Conservation (phyloP, 2,113 vertebrate species). For the Hemibagrus wyckioides region DNA sequence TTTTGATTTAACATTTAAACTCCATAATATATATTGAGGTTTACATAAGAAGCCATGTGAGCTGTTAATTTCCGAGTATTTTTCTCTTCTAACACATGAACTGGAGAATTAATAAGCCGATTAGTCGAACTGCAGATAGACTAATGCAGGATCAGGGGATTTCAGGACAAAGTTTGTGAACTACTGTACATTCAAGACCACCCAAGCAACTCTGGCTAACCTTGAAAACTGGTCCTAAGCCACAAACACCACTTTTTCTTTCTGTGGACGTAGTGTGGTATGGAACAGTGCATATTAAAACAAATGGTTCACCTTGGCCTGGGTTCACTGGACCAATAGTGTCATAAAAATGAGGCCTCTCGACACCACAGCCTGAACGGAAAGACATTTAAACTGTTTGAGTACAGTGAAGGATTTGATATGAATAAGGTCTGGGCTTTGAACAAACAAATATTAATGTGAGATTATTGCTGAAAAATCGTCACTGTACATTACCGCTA, state of each 20-base stretch:
- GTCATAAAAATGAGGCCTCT: not conserved
- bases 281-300: conserved; percentile 15
- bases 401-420: not conserved
- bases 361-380: not conserved
- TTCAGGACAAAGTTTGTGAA: not conserved
- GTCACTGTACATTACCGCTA: not conserved
- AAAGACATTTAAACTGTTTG: not conserved
- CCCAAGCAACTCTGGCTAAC: conserved; percentile 37
- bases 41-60: not conserved
- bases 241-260: not conserved
- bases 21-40: not conserved
- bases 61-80: not conserved
- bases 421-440: not conserved
- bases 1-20: conserved; percentile 6
- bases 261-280: conserved; percentile 8
- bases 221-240: conserved; percentile 9
- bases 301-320: conserved; percentile 10
- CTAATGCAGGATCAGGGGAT: not conserved
- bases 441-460: not conserved
- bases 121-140: not conserved
- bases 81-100: not conserved
- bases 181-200: conserved; percentile 22
- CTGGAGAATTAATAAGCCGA: not conserved
- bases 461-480: not conserved
- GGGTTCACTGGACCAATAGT: not conserved